A percentile compares a stretch with the other conserved stretches of the same genome.
phyloP scores from a whole-genome alignment of 1,140 invertebrate genomes.

The Aphelinus certus region DNA sequence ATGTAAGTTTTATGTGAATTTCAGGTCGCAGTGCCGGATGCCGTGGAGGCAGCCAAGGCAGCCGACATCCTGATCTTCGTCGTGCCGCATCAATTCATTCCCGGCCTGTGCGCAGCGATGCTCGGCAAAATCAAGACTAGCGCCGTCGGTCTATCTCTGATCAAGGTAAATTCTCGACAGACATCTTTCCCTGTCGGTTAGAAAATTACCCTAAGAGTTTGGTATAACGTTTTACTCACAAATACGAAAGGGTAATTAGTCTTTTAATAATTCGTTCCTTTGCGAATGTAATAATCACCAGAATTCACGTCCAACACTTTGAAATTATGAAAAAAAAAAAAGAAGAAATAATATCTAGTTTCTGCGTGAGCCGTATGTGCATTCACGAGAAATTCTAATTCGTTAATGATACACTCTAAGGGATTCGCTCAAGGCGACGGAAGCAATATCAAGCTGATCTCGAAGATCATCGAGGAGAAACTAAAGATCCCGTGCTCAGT shows the following conservation, averaged over 20 bases:
- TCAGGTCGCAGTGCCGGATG: conserved; percentile 81
- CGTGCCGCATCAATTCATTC: conserved; percentile 87
- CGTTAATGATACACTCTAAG: conserved; percentile 57
- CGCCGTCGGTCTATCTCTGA: conserved; percentile 80
- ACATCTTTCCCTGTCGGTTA: background rate
- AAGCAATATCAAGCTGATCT: conserved; percentile 79
- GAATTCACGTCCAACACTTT: background rate
- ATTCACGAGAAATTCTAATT: conserved; percentile 20
- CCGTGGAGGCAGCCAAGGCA: conserved; percentile 76
- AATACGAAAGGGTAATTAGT: background rate
- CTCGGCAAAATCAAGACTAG: conserved; percentile 75
- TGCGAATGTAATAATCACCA: background rate
- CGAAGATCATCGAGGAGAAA: conserved; percentile 75
- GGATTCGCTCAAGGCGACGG: conserved; percentile 74
- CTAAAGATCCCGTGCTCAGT: conserved; percentile 79
- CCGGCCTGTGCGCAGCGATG: conserved; percentile 71
- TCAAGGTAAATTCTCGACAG: conserved; percentile 70
- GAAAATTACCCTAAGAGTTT: conserved; percentile 4
- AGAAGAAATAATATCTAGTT: too few relatives aligned
- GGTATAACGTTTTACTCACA: background rate
- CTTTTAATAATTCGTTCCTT: too few relatives aligned
- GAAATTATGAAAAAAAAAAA: too few relatives aligned
- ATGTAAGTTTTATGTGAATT: background rate
- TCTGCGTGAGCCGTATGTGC: background rate
- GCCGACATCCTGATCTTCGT: conserved; percentile 87